A percentile compares a stretch with the other conserved stretches of the same genome.
These are phyloP conservation scores for Platycercus adscitus DNA, from an alignment of 2,113 vertebrate species.

Conservation along the genomic window DNA sequence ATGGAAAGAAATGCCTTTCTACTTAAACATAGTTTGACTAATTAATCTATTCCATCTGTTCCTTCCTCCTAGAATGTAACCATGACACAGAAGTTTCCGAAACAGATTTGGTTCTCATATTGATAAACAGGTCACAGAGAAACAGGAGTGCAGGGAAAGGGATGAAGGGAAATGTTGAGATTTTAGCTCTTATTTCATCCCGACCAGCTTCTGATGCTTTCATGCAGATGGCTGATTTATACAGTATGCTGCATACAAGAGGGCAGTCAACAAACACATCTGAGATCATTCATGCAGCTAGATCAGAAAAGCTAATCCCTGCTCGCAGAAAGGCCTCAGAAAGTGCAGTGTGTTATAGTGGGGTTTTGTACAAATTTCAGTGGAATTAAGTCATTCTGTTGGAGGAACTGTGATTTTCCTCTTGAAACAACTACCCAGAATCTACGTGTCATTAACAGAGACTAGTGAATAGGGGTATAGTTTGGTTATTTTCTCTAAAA, in stretches of 20 bases:
- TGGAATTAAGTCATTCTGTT: not conserved
- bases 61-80: slow-evolving; percentile 76
- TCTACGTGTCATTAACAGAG: not conserved
- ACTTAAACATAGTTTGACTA: slow-evolving; percentile 84
- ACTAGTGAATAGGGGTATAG: not conserved
- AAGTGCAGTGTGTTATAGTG: not conserved
- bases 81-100: slow-evolving; percentile 81
- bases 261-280: not conserved
- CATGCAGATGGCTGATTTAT: not conserved
- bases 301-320: not conserved
- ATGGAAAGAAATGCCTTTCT: slow-evolving; percentile 87
- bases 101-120: slow-evolving; percentile 79
- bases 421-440: not conserved
- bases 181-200: slow-evolving; percentile 39
- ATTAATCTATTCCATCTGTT: slow-evolving; percentile 93
- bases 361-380: not conserved
- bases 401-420: not conserved
- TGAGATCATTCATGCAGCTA: not conserved
- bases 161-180: not conserved
- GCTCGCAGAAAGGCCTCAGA: not conserved
- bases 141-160: slow-evolving; percentile 7
- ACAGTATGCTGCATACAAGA: not conserved
- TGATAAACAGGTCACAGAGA: slow-evolving; percentile 78
- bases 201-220: not conserved
- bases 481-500: not conserved